Base-by-base conservation (phyloP, 1,140 invertebrate genomes). In the Heliconius eleuchia region DNA sequence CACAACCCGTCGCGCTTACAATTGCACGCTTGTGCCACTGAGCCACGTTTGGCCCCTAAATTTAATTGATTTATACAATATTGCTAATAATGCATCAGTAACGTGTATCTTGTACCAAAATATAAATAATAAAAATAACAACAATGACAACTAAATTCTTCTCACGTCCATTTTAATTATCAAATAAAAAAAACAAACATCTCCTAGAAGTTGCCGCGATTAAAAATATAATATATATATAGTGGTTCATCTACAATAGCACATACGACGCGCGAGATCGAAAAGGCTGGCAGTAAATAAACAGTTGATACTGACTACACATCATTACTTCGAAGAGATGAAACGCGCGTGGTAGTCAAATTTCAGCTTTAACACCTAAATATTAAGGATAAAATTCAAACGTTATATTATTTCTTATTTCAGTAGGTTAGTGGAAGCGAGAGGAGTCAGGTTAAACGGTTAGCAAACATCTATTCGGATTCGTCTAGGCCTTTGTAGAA, bases 241-340 rank as follows among this genome's bases (percentile, higher is more conserved):
- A 85, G 85, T 85, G 39, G 76, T 71, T 80, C 75, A 80, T 70
- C 80, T 66, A 50, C 34, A 70, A 75, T 46, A 77, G 55, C 37
- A 83, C 84, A 83, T 90, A 86, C 80, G 83, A 84, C 83, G 60
- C 71, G 78, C 72, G 60, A 79, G 73, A 71, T 74, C 71, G 77
- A 81, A 85, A 81, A 81, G 82, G 74, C 80, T 73, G 76, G 78
- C 87, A 88, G 89, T 92, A 94, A 93, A 94, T 93, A 92, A 94
- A 94, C 91, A 92, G 89, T 91, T 89, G 88, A 93, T 91, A 94
- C 88, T 84, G 85, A 89, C 91, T 88, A 91, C 88, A 89, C 88
- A 89, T 90, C 86, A 90, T 91, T 90, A 88, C 88, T 90, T 91
- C 85, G 87, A 89, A 89, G 84, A 88, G 86, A 89, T 90, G 86